Percentiles rank a stretch among this genome's conserved stretches.
Conservation (phyloP, 2,113 vertebrate species). For the Ginglymostoma cirratum region DNA sequence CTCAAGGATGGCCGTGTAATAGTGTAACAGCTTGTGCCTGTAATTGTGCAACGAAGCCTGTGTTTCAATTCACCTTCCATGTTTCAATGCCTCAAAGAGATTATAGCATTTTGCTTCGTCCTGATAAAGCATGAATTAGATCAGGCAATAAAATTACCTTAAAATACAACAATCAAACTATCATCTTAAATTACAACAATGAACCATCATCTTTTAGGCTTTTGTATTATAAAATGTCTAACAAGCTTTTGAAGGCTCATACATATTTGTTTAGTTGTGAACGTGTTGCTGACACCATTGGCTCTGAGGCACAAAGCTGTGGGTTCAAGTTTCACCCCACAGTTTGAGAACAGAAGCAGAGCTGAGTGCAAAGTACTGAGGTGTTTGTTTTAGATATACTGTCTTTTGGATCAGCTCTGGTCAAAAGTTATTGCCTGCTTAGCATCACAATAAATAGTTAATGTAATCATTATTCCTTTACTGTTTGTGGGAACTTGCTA, state of each 20-base stretch:
- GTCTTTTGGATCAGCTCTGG: neutral
- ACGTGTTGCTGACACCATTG: too few relatives aligned
- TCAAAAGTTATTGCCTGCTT: neutral
- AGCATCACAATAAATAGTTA: neutral
- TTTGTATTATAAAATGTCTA: too few relatives aligned
- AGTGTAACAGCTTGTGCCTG: neutral
- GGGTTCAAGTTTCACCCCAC: neutral
- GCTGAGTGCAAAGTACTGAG: too few relatives aligned
- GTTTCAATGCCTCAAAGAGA: neutral
- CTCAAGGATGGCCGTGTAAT: neutral
- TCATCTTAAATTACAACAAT: neutral
- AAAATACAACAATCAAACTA: too few relatives aligned
- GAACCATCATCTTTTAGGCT: neutral
- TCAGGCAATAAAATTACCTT: too few relatives aligned
- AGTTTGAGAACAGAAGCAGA: neutral
- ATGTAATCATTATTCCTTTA: neutral
- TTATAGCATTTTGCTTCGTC: neutral
- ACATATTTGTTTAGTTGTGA: too few relatives aligned
- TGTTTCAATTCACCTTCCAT: neutral
- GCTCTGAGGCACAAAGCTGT: too few relatives aligned
- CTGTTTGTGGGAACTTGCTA: neutral
- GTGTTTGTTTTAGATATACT: too few relatives aligned
- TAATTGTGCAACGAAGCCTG: neutral
- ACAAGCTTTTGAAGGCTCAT: too few relatives aligned
- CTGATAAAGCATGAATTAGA: neutral